phyloP scores from a whole-genome alignment of 2,113 vertebrate genomes.

The Progne subis region DNA sequence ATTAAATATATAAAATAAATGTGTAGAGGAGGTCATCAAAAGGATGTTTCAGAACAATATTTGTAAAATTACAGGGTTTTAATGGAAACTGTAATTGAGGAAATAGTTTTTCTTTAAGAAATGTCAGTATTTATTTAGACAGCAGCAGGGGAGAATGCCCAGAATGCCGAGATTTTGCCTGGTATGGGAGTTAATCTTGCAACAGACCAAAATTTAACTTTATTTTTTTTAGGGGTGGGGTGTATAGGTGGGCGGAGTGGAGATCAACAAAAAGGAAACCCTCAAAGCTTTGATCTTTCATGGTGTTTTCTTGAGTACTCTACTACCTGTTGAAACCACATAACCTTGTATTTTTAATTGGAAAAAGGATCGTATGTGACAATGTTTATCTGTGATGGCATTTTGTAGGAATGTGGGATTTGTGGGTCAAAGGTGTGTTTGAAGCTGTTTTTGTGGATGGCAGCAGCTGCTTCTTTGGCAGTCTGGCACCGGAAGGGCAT shows the following conservation, averaged over 20 bases:
- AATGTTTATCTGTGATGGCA: background rate
- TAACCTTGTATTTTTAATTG: background rate
- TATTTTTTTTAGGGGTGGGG: background rate
- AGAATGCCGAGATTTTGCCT: background rate
- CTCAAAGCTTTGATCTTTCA: background rate
- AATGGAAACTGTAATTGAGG: constrained; percentile 5
- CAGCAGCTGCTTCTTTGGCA: background rate
- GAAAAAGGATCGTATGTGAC: background rate
- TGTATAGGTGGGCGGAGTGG: too few relatives aligned
- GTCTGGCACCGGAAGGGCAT: background rate
- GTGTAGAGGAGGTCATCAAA: background rate
- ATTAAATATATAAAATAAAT: background rate
- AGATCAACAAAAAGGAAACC: background rate
- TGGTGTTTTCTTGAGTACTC: background rate
- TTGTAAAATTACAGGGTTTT: constrained; percentile 6
- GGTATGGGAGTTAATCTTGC: background rate
- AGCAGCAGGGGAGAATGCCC: background rate
- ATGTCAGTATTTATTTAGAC: constrained; percentile 30
- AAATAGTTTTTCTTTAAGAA: constrained; percentile 37
- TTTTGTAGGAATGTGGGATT: background rate
- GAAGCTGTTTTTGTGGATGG: background rate
- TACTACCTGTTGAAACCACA: background rate
- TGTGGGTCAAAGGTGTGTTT: background rate
- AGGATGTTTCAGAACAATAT: background rate
- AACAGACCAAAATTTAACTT: background rate